Conservation (phyloP, 2,888 invertebrate species). For the Pycnomerus fuliginosus region DNA sequence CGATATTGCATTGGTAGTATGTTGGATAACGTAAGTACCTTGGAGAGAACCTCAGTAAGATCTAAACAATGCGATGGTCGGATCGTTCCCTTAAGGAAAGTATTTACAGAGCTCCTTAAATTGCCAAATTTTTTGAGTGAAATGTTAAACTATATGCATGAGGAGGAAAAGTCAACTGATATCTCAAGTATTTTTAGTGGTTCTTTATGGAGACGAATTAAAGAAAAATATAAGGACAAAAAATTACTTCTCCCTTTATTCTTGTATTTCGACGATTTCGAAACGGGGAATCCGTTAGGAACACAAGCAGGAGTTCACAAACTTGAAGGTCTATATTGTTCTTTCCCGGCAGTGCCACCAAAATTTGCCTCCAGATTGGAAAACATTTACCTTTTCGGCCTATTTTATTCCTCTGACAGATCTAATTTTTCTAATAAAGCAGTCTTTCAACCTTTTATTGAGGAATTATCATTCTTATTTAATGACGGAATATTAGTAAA, state of each 20-base stretch:
- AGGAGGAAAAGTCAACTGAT: not conserved
- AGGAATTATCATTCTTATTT: not conserved
- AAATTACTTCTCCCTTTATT: constrained; percentile 27
- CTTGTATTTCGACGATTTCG: constrained; percentile 16
- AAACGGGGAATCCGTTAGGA: constrained; percentile 19
- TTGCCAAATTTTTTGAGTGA: not conserved
- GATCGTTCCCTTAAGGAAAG: not conserved
- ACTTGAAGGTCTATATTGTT: constrained; percentile 20
- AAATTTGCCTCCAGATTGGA: constrained; percentile 21
- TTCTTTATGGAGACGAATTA: not conserved
- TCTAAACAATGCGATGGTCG: not conserved
- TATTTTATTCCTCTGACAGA: constrained; percentile 22
- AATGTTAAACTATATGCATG: not conserved
- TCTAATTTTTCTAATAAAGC: constrained; percentile 13
- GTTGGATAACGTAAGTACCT: not conserved
- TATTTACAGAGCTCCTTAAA: not conserved
- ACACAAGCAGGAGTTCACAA: constrained; percentile 24
- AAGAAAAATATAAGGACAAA: constrained; percentile 6
- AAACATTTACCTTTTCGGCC: constrained; percentile 23
- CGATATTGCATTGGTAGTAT: not conserved
- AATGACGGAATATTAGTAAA: not conserved
- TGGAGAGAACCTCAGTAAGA: not conserved
- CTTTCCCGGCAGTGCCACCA: constrained; percentile 19
- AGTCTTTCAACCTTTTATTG: not conserved
- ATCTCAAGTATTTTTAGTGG: not conserved